A percentile compares a stretch with the other conserved stretches of the same genome.
phyloP scores from a whole-genome alignment of 2,113 vertebrate species.

The Gopherus evgoodei region DNA sequence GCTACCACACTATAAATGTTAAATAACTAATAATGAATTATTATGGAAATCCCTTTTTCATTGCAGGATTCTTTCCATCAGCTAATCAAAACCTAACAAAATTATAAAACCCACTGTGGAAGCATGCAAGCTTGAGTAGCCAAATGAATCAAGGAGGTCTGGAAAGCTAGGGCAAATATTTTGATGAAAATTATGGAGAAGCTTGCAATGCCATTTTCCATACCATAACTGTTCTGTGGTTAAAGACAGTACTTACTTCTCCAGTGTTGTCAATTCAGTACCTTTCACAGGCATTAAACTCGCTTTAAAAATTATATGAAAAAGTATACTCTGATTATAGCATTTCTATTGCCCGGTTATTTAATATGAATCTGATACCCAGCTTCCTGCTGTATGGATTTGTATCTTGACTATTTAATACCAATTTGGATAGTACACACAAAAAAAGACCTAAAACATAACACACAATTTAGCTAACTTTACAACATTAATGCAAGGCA shows the following conservation, averaged over 20 bases:
- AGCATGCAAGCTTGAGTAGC: slow-evolving; percentile 6
- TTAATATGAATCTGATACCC: slow-evolving; percentile 78
- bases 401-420: slow-evolving; percentile 82
- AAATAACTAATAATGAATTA: not conserved
- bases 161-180: slow-evolving; percentile 21
- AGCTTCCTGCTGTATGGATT: slow-evolving; percentile 79
- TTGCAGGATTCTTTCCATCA: not conserved
- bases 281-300: slow-evolving; percentile 75
- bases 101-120: not conserved
- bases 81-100: not conserved
- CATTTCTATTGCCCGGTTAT: slow-evolving; percentile 77
- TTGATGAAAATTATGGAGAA: slow-evolving; percentile 19
- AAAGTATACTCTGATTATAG: slow-evolving; percentile 73
- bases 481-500: slow-evolving; percentile 81
- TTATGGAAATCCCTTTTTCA: not conserved
- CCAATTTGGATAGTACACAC: slow-evolving; percentile 81
- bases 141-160: slow-evolving; percentile 24
- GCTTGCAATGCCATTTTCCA: slow-evolving; percentile 51
- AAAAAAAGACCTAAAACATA: slow-evolving; percentile 79
- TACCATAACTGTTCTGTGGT: slow-evolving; percentile 64
- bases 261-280: slow-evolving; percentile 74
- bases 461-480: slow-evolving; percentile 78
- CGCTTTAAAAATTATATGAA: slow-evolving; percentile 74
- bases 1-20: not conserved
- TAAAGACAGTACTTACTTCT: slow-evolving; percentile 68